Percentiles rank a stretch among this genome's conserved stretches.
phyloP scores from a whole-genome alignment of 2,797 vertebrate species.

The Scomberomorus guttatus region DNA sequence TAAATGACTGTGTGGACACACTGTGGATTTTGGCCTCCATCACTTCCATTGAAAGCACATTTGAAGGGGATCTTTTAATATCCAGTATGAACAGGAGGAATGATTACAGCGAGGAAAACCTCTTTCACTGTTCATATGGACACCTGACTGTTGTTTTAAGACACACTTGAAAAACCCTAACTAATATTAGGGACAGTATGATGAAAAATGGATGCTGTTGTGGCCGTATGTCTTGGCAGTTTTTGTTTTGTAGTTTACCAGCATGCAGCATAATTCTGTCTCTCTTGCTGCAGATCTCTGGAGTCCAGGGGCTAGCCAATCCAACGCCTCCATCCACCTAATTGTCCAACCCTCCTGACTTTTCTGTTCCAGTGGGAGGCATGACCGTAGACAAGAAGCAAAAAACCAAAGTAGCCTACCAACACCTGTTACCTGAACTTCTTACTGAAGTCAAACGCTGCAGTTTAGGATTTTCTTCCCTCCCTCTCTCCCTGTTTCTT shows the following conservation, averaged over 20 bases:
- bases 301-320: conserved; percentile 89
- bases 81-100: too few species aligned
- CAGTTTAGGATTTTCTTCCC: conserved; percentile 46
- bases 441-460: conserved; percentile 56
- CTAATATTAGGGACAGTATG: background rate
- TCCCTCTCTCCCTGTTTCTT: conserved; percentile 15
- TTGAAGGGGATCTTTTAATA: too few species aligned
- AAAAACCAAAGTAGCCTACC: conserved; percentile 75
- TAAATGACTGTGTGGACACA: too few species aligned
- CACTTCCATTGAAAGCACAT: too few species aligned
- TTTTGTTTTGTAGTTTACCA: background rate
- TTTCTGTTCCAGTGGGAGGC: conserved; percentile 70
- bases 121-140: too few species aligned
- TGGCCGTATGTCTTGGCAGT: background rate
- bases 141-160: too few species aligned
- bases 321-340: conserved; percentile 42
- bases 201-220: background rate
- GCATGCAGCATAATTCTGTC: background rate
- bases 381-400: conserved; percentile 57
- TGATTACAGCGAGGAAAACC: too few species aligned
- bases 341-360: conserved; percentile 52
- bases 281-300: conserved; percentile 85
- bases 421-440: conserved; percentile 71
- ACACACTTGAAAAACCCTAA: too few species aligned
- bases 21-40: too few species aligned